Conservation (phyloP, 2,113 vertebrate genomes). For the Vimba vimba region DNA sequence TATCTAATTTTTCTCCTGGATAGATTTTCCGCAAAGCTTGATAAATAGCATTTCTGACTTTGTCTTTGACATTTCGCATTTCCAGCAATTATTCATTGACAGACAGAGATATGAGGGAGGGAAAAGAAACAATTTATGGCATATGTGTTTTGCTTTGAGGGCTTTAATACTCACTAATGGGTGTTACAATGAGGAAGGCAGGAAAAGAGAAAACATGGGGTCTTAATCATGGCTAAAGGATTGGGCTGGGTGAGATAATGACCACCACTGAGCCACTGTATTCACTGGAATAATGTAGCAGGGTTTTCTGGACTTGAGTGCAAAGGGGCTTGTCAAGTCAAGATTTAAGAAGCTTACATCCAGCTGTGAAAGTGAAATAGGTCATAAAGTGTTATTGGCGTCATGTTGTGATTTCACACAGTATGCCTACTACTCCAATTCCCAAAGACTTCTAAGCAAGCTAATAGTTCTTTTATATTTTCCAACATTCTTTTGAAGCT, state of each 20-base stretch:
- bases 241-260: not conserved
- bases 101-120: not conserved
- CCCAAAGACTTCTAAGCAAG: constrained; percentile 9
- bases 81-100: constrained; percentile 5
- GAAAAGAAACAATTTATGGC: not conserved
- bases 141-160: not conserved
- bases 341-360: constrained; percentile 33
- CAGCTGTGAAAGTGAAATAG: constrained; percentile 38
- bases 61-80: constrained; percentile 35
- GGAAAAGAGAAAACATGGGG: not conserved
- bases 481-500: not conserved
- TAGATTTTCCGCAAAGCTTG: not conserved
- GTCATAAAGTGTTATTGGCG: constrained; percentile 35
- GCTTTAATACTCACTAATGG: not conserved
- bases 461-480: not conserved
- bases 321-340: constrained; percentile 26
- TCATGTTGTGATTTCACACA: constrained; percentile 27
- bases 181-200: not conserved
- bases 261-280: constrained; percentile 7
- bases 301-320: not conserved
- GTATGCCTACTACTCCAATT: constrained; percentile 16
- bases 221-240: not conserved
- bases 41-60: constrained; percentile 36
- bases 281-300: not conserved
- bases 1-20: not conserved